Evolutionary conservation across 64 coral and sea anemone species (phyloP).

Genomic region (Cladopsammia gracilis): DNA sequence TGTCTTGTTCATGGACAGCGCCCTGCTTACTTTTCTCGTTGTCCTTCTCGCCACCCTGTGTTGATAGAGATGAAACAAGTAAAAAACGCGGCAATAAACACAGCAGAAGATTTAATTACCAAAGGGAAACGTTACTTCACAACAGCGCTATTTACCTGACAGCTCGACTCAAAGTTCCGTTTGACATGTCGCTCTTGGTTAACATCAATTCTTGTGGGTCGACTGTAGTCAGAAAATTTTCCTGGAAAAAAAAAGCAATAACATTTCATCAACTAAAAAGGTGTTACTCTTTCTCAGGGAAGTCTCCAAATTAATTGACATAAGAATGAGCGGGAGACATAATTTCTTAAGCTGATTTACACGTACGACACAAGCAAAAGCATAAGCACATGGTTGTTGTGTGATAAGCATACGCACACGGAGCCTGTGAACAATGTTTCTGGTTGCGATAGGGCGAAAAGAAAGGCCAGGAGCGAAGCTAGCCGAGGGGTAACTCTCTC

Average conservation of each 20-base stretch:
- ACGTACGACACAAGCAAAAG: too few relatives aligned
- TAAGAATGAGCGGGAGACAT: too few relatives aligned
- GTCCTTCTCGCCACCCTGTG: slow-evolving; percentile 92
- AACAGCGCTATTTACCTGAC: slow-evolving; percentile 66
- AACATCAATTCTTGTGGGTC: slow-evolving; percentile 93
- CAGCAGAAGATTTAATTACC: not conserved
- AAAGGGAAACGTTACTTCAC: not conserved
- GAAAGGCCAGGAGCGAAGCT: too few relatives aligned
- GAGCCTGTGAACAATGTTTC: too few relatives aligned
- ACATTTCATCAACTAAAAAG: not conserved
- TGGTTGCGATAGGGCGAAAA: too few relatives aligned
- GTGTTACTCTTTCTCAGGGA: too few relatives aligned
- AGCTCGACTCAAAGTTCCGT: slow-evolving; percentile 83
- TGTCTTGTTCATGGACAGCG: slow-evolving; percentile 95
- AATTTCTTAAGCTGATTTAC: too few relatives aligned
- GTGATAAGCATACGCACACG: too few relatives aligned
- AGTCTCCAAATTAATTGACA: too few relatives aligned
- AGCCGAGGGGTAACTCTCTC: too few relatives aligned
- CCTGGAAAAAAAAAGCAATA: slow-evolving; percentile 42
- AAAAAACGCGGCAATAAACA: not conserved
- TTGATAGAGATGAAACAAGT: not conserved
- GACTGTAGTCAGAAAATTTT: slow-evolving; percentile 91
- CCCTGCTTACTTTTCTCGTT: slow-evolving; percentile 91
- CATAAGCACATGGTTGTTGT: too few relatives aligned
- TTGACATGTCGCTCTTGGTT: slow-evolving; percentile 90